Percentiles rank a stretch among this genome's conserved stretches.
Evolutionary conservation across 1,140 invertebrate species (phyloP).

Genomic region (Leucophenga varia): DNA sequence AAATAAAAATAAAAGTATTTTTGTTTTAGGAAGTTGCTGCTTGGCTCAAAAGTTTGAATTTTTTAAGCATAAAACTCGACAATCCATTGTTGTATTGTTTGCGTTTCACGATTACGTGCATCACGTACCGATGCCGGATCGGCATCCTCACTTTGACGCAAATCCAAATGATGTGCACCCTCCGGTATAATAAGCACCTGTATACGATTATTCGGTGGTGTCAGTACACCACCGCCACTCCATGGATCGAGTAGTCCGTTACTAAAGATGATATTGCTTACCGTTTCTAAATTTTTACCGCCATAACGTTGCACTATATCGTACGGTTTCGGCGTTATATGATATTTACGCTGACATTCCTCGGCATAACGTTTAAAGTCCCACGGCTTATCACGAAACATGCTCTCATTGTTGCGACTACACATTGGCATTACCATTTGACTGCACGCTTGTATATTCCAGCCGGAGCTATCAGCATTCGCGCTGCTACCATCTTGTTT

Average conservation of each 20-base stretch:
- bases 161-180: slow-evolving; percentile 91
- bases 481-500: slow-evolving; percentile 58
- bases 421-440: slow-evolving; percentile 97
- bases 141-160: slow-evolving; percentile 60
- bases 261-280: slow-evolving; percentile 57
- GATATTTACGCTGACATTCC: slow-evolving; percentile 70
- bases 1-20: too few relatives aligned
- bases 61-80: slow-evolving; percentile 18
- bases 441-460: slow-evolving; percentile 88
- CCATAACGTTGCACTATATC: slow-evolving; percentile 79
- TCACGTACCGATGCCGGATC: slow-evolving; percentile 38
- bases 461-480: slow-evolving; percentile 66
- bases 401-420: slow-evolving; percentile 72
- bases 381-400: slow-evolving; percentile 81
- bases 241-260: slow-evolving; percentile 76
- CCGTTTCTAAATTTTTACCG: slow-evolving; percentile 63
- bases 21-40: too few relatives aligned
- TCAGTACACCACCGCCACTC: slow-evolving; percentile 85
- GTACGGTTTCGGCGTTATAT: slow-evolving; percentile 66
- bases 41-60: too few relatives aligned
- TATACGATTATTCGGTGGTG: slow-evolving; percentile 67
- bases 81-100: slow-evolving; percentile 39
- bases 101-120: slow-evolving; percentile 30
- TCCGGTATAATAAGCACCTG: slow-evolving; percentile 80
- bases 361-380: slow-evolving; percentile 68